Evolutionary conservation across 2,888 invertebrate genomes (phyloP).

Genomic region (Vandiemenella viatica): DNA sequence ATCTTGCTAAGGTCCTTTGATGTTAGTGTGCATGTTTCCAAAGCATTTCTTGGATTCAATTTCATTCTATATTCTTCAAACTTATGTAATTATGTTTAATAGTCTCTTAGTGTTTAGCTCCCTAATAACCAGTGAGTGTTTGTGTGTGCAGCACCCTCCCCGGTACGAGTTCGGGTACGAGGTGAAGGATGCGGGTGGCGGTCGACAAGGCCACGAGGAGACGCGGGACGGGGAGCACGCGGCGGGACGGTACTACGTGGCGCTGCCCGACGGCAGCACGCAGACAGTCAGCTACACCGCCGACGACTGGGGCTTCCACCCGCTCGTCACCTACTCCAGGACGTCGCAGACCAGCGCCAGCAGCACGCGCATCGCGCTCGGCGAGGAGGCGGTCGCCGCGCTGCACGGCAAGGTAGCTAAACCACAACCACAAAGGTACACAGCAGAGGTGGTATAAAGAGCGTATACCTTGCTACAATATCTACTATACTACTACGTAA

Average conservation of each 20-base stretch:
- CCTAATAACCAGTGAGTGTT: too few species aligned
- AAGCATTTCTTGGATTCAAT: too few species aligned
- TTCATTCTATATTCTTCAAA: too few species aligned
- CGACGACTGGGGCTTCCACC: conserved; percentile 49
- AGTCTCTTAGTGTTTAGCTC: too few species aligned
- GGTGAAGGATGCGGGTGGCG: conserved; percentile 28
- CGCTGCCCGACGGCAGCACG: conserved; percentile 21
- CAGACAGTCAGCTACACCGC: conserved; percentile 36
- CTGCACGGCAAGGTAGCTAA: too few species aligned
- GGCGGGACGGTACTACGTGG: conserved; percentile 29
- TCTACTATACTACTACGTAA: too few species aligned
- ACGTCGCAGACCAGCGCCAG: conserved; percentile 34
- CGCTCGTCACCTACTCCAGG: conserved; percentile 40
- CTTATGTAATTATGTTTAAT: too few species aligned
- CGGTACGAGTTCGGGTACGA: conserved; percentile 37
- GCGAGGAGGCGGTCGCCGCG: conserved; percentile 38
- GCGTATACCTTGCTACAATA: too few species aligned
- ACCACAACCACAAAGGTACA: too few species aligned
- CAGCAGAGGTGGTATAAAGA: too few species aligned
- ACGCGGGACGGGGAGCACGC: conserved; percentile 31
- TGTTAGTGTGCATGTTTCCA: too few species aligned
- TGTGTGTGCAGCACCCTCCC: conserved; percentile 28
- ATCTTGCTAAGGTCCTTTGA: too few species aligned
- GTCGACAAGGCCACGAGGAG: conserved; percentile 31
- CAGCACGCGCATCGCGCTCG: conserved; percentile 37